Evolutionary conservation across 2,113 vertebrate species (phyloP).

Genomic region (Python bivittatus): DNA sequence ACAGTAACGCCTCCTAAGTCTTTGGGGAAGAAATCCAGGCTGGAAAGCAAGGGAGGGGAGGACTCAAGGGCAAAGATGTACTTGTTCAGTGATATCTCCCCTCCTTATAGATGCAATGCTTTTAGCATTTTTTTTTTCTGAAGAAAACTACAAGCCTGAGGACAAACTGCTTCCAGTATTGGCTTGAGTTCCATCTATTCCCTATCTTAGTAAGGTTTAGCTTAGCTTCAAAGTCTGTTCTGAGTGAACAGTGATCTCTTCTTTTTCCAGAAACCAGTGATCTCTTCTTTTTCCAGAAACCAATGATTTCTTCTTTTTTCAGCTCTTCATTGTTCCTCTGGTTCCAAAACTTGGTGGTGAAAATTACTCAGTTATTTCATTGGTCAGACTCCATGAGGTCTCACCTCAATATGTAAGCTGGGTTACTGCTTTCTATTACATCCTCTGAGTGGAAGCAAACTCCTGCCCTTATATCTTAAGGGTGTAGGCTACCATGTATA

Average conservation of each 20-base stretch:
- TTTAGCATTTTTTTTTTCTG: not conserved
- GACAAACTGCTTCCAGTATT: not conserved
- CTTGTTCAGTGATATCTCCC: no score
- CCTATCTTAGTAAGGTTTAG: not conserved
- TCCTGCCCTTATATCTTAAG: not conserved
- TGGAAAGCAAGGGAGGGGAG: not conserved
- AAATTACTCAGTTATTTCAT: not conserved
- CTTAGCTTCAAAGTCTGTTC: not conserved
- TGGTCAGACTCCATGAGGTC: not conserved
- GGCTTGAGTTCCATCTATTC: not conserved
- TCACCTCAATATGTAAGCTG: not conserved
- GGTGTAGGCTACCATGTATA: not conserved
- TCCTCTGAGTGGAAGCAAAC: not conserved
- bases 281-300: not conserved
- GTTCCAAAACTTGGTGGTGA: not conserved
- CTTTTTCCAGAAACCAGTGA: not conserved
- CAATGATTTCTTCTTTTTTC: not conserved
- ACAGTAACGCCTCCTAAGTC: not conserved
- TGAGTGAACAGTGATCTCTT: not conserved
- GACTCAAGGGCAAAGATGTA: not conserved
- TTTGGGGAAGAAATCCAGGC: not conserved
- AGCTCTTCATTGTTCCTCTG: not conserved
- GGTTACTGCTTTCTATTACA: not conserved
- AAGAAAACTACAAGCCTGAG: no score
- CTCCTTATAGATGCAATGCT: no score